These are phyloP conservation scores for Apotomis capreana DNA, from an alignment of 2,888 invertebrate species.

Conservation along the genomic window DNA sequence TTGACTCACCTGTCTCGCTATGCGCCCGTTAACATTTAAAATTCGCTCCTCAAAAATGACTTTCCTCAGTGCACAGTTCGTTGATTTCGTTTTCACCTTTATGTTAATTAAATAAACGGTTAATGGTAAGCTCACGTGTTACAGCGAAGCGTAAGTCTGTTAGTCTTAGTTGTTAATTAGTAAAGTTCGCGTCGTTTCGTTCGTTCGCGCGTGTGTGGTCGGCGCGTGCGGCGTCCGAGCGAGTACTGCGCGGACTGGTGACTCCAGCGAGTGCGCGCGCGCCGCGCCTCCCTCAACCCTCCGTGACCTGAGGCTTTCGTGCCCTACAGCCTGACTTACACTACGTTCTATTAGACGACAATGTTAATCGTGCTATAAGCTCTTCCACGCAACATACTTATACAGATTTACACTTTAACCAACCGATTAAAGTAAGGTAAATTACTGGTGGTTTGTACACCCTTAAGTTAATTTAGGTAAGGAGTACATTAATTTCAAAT, in stretches of 20 bases:
- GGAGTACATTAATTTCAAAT: neutral
- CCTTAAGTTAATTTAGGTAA: too few species aligned
- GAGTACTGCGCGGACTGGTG: slow-evolving; percentile 61
- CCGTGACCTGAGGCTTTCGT: slow-evolving; percentile 59
- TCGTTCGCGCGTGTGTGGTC: slow-evolving; percentile 53
- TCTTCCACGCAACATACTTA: too few species aligned
- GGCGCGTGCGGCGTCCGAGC: slow-evolving; percentile 68
- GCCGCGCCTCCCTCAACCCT: slow-evolving; percentile 29
- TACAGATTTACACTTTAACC: too few species aligned
- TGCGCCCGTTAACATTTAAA: slow-evolving; percentile 61
- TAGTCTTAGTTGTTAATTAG: neutral
- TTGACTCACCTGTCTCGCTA: slow-evolving; percentile 66
- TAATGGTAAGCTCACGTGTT: slow-evolving; percentile 65
- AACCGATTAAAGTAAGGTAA: too few species aligned
- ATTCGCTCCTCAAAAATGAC: slow-evolving; percentile 42
- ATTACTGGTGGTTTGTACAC: too few species aligned
- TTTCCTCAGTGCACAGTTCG: slow-evolving; percentile 64
- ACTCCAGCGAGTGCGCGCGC: slow-evolving; percentile 26
- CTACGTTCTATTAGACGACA: neutral
- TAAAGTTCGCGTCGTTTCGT: slow-evolving; percentile 56
- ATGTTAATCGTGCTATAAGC: too few species aligned
- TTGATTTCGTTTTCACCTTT: slow-evolving; percentile 63
- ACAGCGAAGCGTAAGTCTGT: neutral
- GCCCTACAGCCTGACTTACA: slow-evolving; percentile 47
- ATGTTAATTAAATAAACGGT: slow-evolving; percentile 54